A percentile compares a stretch with the other conserved stretches of the same genome.
Evolutionary conservation across 35 echinoderm and acorn worm genomes (phyloP).

Genomic region (Apostichopus japonicus): DNA sequence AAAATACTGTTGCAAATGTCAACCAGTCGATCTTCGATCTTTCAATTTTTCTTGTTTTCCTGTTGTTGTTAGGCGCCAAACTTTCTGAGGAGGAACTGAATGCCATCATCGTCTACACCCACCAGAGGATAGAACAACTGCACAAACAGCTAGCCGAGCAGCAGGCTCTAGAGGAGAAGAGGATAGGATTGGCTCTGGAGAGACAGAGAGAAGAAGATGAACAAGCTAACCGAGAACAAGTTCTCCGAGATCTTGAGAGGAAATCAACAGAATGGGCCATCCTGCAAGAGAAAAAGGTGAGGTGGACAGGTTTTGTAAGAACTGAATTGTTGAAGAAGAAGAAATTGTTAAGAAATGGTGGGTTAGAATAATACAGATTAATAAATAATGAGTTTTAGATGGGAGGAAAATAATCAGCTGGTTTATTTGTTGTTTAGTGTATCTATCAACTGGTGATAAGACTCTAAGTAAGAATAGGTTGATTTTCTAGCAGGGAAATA

Average conservation of each 20-base stretch:
- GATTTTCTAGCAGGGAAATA: too few relatives aligned
- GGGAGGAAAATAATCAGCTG: too few relatives aligned
- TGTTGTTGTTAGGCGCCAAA: conserved; percentile 67
- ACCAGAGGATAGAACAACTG: conserved; percentile 89
- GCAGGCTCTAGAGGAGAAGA: conserved; percentile 82
- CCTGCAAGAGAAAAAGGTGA: conserved; percentile 77
- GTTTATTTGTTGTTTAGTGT: too few relatives aligned
- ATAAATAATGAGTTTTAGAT: too few relatives aligned
- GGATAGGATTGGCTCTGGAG: conserved; percentile 66
- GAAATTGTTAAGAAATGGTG: too few relatives aligned
- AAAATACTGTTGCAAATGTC: too few relatives aligned
- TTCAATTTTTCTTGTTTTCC: not conserved
- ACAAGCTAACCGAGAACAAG: conserved; percentile 49
- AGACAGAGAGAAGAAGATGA: conserved; percentile 74
- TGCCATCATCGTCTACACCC: conserved; percentile 89
- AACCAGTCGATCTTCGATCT: too few relatives aligned
- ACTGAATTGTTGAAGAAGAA: too few relatives aligned
- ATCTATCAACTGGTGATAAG: too few relatives aligned
- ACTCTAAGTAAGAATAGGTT: too few relatives aligned
- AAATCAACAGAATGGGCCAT: conserved; percentile 71
- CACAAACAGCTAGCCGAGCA: conserved; percentile 91
- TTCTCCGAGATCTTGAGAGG: conserved; percentile 76
- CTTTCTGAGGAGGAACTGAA: conserved; percentile 94
- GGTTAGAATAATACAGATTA: too few relatives aligned
- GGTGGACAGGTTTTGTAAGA: not conserved